Conservation (phyloP, 2,113 vertebrate genomes). For the Callospermophilus lateralis region DNA sequence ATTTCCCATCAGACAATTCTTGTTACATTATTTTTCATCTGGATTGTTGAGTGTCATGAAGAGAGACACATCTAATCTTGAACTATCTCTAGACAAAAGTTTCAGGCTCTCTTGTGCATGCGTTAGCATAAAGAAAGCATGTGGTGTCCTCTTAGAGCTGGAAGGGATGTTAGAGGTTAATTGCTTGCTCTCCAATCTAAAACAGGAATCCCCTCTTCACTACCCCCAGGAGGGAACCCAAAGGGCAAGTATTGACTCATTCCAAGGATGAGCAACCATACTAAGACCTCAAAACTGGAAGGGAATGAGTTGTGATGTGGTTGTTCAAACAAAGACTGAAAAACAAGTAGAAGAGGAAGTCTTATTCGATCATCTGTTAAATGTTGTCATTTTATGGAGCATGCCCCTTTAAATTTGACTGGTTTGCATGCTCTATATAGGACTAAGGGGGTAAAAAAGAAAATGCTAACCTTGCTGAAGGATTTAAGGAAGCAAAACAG, state of each 20-base stretch:
- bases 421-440: not conserved
- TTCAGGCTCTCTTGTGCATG: not conserved
- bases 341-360: not conserved
- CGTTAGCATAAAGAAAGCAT: not conserved
- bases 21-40: constrained; percentile 56
- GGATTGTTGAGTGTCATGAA: constrained; percentile 19
- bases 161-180: not conserved
- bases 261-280: not conserved
- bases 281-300: not conserved
- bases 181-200: constrained; percentile 25
- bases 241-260: not conserved
- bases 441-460: not conserved
- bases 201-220: not conserved
- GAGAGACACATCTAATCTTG: constrained; percentile 49
- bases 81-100: constrained; percentile 48
- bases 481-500: constrained; percentile 27
- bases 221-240: not conserved
- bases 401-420: not conserved
- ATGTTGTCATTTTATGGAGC: not conserved
- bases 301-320: not conserved
- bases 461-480: not conserved
- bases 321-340: not conserved
- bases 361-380: not conserved
- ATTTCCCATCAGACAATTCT: constrained; percentile 49
- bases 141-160: not conserved